Base-by-base conservation (phyloP, 2,797 vertebrate species). In the Rachycentron canadum region DNA sequence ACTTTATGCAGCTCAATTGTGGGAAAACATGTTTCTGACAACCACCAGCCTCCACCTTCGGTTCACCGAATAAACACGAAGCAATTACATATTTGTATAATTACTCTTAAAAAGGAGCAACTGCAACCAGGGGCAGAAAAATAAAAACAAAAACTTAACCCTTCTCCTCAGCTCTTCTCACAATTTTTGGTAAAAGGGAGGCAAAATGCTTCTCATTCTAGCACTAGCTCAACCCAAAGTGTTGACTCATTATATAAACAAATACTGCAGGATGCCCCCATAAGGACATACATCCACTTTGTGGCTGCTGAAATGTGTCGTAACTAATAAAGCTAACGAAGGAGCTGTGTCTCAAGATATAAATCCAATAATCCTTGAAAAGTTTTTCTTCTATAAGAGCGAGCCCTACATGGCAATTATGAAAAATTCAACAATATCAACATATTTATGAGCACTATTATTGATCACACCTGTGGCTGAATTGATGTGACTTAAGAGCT, bases 231-330 rank as follows among this genome's bases (percentile, higher is more conserved):
- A 86, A 82, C 52, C 67, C 74, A 57, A 32, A 80, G 66, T 23
- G 55, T 30, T 85, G 91, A 91, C 60, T 92, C 77, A 86, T 16
- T 25, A 21, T 4, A 52, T 38, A 76, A 77, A 79, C 40, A 40
- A 53, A 67, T 17, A 53, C 26, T 4, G 76, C 70, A 55, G 63
- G 34, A 81, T 53, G 61, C 3, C 86, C 86, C 10, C 23, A 85
- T 77, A 82, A 76, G 81, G 80, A 60, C 55, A 78, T 11, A 2
- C 1, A 45, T 57, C 41, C 58, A 64, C 41, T 30, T 6, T 50
- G n/a, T 3, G 28, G 36, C 25, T 23, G 0, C 6, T 57, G 21
- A 25, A 23, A 9, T 19, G 34, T 7, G 47, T 7, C 13, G 1
- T 2, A 30, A 34, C 25, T n/a, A 30, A 4, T 13, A 16, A 62